phyloP scores from a whole-genome alignment of 2,888 invertebrate species.

The Eristalis arbustorum region DNA sequence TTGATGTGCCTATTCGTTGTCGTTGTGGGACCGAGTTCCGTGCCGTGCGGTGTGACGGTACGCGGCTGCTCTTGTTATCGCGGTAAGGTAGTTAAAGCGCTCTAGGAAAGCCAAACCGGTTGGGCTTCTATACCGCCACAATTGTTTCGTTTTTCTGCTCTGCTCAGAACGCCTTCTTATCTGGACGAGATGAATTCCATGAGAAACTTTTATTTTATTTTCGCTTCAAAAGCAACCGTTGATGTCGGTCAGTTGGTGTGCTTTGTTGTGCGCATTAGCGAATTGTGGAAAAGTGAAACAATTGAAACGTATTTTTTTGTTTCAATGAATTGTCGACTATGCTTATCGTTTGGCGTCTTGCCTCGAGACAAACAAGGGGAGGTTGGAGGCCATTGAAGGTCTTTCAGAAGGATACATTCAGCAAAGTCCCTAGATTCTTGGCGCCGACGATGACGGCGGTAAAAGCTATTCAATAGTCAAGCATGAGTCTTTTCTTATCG shows the following conservation, averaged over 20 bases:
- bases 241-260: background rate
- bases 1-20: background rate
- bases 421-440: background rate
- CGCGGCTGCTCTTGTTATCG: conserved; percentile 27
- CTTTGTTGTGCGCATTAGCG: background rate
- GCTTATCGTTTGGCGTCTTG: background rate
- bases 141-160: too few relatives aligned
- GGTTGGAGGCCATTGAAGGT: background rate
- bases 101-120: conserved; percentile 32
- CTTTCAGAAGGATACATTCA: background rate
- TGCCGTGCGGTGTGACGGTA: background rate
- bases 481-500: too few relatives aligned
- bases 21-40: too few relatives aligned
- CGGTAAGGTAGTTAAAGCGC: conserved; percentile 17
- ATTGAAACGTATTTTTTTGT: background rate
- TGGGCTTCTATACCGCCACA: background rate
- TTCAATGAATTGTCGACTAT: background rate
- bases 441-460: too few relatives aligned
- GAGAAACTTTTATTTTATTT: background rate
- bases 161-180: conserved; percentile 2
- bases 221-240: background rate
- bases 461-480: too few relatives aligned
- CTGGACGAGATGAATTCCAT: conserved; percentile 5
- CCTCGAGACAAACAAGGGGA: background rate
- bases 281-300: background rate